phyloP scores from a whole-genome alignment of 2,888 invertebrate species.

The Timema cristinae region DNA sequence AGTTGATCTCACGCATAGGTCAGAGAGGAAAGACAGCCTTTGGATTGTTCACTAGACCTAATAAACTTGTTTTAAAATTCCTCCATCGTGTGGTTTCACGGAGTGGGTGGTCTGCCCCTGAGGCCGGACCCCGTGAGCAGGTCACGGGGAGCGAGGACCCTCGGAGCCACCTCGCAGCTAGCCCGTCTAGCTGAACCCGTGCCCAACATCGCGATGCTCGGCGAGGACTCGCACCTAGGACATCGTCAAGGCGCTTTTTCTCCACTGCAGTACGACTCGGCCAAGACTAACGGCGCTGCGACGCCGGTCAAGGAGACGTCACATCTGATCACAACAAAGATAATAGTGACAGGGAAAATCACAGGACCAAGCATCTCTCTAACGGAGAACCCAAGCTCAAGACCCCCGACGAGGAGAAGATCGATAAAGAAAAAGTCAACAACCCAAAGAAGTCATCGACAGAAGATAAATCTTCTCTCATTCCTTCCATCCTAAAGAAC shows the following conservation, averaged over 20 bases:
- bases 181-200: constrained; percentile 34
- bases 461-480: not conserved
- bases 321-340: not conserved
- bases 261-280: no score
- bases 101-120: constrained; percentile 38
- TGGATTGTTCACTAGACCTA: no score
- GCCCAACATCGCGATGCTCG: constrained; percentile 21
- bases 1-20: no score
- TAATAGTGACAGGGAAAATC: not conserved
- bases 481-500: not conserved
- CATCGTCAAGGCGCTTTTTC: no score
- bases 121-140: constrained; percentile 29
- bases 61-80: no score
- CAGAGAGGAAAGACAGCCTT: no score
- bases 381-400: no score
- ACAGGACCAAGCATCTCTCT: constrained; percentile 5
- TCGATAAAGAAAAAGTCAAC: not conserved
- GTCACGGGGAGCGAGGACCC: constrained; percentile 22
- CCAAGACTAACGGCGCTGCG: constrained; percentile 15
- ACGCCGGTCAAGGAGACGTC: constrained; percentile 8
- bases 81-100: constrained; percentile 38
- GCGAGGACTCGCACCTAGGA: no score
- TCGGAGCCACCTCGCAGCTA: constrained; percentile 25
- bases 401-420: constrained; percentile 5
- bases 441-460: not conserved